phyloP scores from a whole-genome alignment of 2,797 vertebrate species.

The Sebastes variabilis region DNA sequence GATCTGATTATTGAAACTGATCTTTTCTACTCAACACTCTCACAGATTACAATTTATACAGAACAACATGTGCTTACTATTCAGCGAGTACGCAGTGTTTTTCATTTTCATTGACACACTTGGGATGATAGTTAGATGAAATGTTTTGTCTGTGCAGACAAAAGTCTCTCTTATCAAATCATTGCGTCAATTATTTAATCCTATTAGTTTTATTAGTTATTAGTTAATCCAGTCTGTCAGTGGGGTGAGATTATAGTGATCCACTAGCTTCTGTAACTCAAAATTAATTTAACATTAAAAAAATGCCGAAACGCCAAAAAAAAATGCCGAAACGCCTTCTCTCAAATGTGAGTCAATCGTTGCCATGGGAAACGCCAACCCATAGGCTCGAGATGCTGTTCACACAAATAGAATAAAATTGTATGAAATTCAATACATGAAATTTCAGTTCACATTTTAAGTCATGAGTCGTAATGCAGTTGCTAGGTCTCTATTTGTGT shows the following conservation, averaged over 20 bases:
- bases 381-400: neutral
- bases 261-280: neutral
- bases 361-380: neutral
- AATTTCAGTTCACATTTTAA: neutral
- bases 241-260: neutral
- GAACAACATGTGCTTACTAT: conserved; percentile 1
- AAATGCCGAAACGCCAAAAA: too few species aligned
- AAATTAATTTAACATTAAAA: neutral
- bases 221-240: neutral
- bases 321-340: neutral
- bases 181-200: neutral
- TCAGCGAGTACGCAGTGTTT: neutral
- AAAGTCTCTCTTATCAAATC: neutral
- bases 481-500: neutral
- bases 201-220: too few species aligned
- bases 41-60: neutral
- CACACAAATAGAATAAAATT: neutral
- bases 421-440: neutral
- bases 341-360: neutral
- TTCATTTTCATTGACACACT: neutral
- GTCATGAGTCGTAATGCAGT: neutral
- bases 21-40: neutral
- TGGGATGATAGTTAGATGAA: neutral
- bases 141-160: neutral
- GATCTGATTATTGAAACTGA: conserved; percentile 40